Percentiles rank a stretch among this genome's conserved stretches.
phyloP scores from a whole-genome alignment of 2,113 vertebrate genomes.

The Bos indicus region DNA sequence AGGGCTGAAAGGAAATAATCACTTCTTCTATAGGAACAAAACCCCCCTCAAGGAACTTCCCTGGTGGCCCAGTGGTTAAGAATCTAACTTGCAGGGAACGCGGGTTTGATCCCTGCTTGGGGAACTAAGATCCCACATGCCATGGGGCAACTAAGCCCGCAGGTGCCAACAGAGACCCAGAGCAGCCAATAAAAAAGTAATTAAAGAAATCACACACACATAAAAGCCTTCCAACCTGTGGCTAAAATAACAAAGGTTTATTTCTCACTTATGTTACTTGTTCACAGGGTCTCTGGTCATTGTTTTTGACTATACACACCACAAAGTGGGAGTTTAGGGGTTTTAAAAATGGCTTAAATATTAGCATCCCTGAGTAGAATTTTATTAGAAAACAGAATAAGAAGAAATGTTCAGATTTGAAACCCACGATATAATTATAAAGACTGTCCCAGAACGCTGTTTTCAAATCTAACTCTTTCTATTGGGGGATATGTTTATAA shows the following conservation, averaged over 20 bases:
- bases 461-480: conserved; percentile 23
- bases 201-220: background rate
- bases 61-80: background rate
- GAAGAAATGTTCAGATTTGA: background rate
- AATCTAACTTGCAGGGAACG: background rate
- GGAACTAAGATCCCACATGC: background rate
- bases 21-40: background rate
- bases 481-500: background rate
- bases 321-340: background rate
- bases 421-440: background rate
- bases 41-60: background rate
- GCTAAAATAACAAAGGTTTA: background rate
- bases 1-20: background rate
- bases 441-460: background rate
- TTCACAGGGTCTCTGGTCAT: background rate
- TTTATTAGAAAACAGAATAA: conserved; percentile 11
- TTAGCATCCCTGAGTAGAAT: background rate
- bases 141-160: background rate
- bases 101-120: background rate
- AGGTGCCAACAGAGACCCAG: background rate
- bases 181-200: background rate
- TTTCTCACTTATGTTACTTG: background rate
- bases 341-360: conserved; percentile 20
- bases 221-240: background rate
- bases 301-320: background rate